Percentiles rank a stretch among this genome's conserved stretches.
Conservation (phyloP, 1,140 invertebrate species). For the Dendrolimus punctatus region DNA sequence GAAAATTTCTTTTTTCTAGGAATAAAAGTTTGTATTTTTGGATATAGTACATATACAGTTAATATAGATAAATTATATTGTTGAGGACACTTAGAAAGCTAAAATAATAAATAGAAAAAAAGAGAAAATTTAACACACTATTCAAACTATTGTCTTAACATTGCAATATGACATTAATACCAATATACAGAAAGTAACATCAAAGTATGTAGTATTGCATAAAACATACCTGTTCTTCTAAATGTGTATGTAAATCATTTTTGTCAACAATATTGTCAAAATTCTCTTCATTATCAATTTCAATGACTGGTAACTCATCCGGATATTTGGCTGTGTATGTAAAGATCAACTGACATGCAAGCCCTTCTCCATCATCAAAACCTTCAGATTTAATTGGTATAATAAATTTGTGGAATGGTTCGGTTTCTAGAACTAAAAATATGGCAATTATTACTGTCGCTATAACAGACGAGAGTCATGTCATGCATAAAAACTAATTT, state of each 20-base stretch:
- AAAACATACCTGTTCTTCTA: conserved; percentile 77
- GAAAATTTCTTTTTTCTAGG: no score
- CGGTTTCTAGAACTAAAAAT: conserved; percentile 76
- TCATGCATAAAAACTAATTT: neutral
- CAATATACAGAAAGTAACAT: conserved; percentile 4
- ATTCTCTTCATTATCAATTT: conserved; percentile 86
- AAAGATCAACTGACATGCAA: conserved; percentile 83
- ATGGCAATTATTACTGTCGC: no score
- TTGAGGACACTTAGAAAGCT: no score
- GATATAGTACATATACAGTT: no score
- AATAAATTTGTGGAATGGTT: conserved; percentile 82
- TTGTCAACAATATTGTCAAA: conserved; percentile 81
- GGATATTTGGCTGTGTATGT: conserved; percentile 91
- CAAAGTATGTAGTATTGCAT: conserved; percentile 3
- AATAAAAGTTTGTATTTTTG: no score
- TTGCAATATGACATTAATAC: neutral
- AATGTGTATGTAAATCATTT: conserved; percentile 78
- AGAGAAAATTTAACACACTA: no score
- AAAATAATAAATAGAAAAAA: no score
- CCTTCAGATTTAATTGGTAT: conserved; percentile 86
- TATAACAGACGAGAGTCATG: conserved; percentile 13
- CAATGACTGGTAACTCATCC: conserved; percentile 86
- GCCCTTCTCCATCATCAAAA: conserved; percentile 78
- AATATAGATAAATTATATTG: no score
- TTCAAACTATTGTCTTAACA: neutral